Evolutionary conservation across 2,888 invertebrate genomes (phyloP), one percentile per base, ranked within the genome.

Genomic region (Neuroscelio doddi): DNA sequence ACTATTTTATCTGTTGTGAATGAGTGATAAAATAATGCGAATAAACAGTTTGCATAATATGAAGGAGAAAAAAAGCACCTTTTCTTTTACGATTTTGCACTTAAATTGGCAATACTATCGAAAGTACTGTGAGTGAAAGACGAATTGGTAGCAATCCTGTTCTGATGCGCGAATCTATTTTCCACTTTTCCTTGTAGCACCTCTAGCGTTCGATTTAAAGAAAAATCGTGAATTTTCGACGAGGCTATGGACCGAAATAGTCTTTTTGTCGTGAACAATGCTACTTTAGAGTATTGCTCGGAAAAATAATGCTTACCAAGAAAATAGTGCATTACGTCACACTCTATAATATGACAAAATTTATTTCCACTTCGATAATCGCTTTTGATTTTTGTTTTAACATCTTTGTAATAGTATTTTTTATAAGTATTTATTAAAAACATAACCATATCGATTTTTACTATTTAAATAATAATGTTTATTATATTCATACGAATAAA

Each of bases 81-180:
- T 58, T 55, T 49, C 41, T 51, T 24, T 36, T 34, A 10, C 61
- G 61, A 57, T 52, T 52, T 56, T 57, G 61, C 61, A 58, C 57
- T 62, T 53, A 66, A 62, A 66, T 66, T 66, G 66, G 57, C 66
- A 66, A 66, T 66, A 66, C 66, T 21, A 47, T 66, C 57, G 61
- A 61, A 66, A 58, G 66, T 61, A 62, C 38, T 53, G 62, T 50
- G 62, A 66, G 66, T 58, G 62, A 62, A 66, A 62, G 66, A 62
- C 66, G 61, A 66, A 66, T 66, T 66, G 65, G 61, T 57, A 61
- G 65, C 65, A 66, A 66, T 66, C 61, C 59, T 62, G 61, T 66
- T 61, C 56, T 53, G 65, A 57, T 66, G 65, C 61, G 57, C 61
- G 65, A 66, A 66, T 66, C 65, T 66, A 66, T 66, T 66, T 66